Evolutionary conservation across 2,797 vertebrate genomes (phyloP).

Genomic region (Poeciliopsis turneri): DNA sequence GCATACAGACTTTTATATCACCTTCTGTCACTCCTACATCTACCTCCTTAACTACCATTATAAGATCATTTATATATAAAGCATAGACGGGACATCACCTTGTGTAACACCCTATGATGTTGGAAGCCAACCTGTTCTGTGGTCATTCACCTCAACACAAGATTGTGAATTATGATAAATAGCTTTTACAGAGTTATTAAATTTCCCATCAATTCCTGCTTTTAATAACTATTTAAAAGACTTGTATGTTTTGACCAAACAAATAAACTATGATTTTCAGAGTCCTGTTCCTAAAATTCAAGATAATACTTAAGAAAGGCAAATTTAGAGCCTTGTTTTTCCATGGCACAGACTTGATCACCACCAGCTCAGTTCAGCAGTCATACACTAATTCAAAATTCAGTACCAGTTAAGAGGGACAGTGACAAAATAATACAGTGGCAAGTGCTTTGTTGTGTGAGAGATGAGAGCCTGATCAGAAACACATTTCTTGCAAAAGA

Average conservation of each 20-base stretch:
- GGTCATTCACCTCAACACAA: too few species aligned
- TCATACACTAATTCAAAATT: slow-evolving; percentile 5
- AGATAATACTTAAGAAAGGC: not conserved
- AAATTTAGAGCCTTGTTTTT: slow-evolving; percentile 9
- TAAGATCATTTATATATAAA: too few species aligned
- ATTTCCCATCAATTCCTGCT: too few species aligned
- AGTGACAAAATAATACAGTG: slow-evolving; percentile 30
- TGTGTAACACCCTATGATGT: too few species aligned
- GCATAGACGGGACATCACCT: too few species aligned
- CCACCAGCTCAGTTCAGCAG: slow-evolving; percentile 27
- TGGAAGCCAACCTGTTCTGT: too few species aligned
- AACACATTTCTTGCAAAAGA: slow-evolving; percentile 38
- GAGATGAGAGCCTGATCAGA: slow-evolving; percentile 16
- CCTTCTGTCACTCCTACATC: too few species aligned
- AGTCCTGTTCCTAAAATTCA: not conserved
- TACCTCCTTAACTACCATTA: too few species aligned
- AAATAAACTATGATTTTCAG: not conserved
- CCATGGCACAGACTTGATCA: slow-evolving; percentile 13
- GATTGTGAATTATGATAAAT: too few species aligned
- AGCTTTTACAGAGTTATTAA: too few species aligned
- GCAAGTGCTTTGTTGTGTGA: slow-evolving; percentile 33
- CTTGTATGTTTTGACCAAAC: not conserved
- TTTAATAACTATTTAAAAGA: too few species aligned
- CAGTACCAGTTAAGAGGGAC: not conserved
- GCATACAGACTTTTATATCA: too few species aligned